Evolutionary conservation across 2,113 vertebrate genomes (phyloP).

Genomic region (western clawed frog (Xenopus tropicalis)): DNA sequence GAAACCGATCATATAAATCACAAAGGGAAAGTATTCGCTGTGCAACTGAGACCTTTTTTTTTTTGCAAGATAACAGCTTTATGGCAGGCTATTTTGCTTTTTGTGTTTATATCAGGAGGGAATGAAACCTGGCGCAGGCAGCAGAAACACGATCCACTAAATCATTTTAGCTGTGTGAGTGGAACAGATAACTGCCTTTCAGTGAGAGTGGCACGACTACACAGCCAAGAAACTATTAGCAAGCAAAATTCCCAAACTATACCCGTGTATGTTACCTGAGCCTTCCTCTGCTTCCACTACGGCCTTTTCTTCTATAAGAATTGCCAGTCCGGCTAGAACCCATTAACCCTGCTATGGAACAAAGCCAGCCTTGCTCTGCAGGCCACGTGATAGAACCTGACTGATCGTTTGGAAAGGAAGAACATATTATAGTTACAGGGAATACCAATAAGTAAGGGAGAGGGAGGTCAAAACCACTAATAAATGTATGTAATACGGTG

Average conservation of each 20-base stretch:
- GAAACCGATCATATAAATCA: slow-evolving; percentile 31
- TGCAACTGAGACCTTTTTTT: slow-evolving; percentile 19
- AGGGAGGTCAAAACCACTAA: neutral
- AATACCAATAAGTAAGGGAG: neutral
- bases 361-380: neutral
- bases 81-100: slow-evolving; percentile 18
- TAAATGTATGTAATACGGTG: neutral
- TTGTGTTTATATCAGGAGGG: slow-evolving; percentile 32
- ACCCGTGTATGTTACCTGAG: slow-evolving; percentile 23
- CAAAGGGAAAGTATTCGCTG: slow-evolving; percentile 19
- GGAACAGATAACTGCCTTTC: slow-evolving; percentile 19
- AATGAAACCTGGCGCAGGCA: slow-evolving; percentile 26
- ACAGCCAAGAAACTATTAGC: slow-evolving; percentile 28
- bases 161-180: slow-evolving; percentile 23
- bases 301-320: slow-evolving; percentile 20
- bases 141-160: slow-evolving; percentile 30
- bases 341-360: slow-evolving; percentile 11
- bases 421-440: neutral
- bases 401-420: neutral
- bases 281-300: slow-evolving; percentile 21
- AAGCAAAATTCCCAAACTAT: slow-evolving; percentile 15
- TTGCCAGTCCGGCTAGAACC: slow-evolving; percentile 20
- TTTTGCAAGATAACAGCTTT: slow-evolving; percentile 27
- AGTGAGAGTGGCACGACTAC: slow-evolving; percentile 9
- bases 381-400: neutral